Percentiles rank a stretch among this genome's conserved stretches.
These are phyloP conservation scores for Cryptocephalus primarius DNA, from an alignment of 2,888 invertebrate species.

Conservation along the genomic window DNA sequence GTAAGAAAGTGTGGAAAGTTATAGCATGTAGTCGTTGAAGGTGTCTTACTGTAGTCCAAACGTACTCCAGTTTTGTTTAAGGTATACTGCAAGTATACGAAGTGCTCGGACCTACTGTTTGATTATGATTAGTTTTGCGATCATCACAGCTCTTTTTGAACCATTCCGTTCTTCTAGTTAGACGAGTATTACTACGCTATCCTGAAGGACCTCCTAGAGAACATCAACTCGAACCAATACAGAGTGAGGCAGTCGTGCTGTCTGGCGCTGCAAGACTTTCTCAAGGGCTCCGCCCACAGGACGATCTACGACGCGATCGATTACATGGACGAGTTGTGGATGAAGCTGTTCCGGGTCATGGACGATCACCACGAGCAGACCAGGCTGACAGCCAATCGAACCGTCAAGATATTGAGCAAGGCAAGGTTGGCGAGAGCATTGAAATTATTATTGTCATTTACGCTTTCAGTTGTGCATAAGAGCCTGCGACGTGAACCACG, in stretches of 20 bases:
- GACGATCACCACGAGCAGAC: conserved; percentile 91
- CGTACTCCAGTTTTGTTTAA: too few relatives aligned
- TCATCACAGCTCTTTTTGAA: too few relatives aligned
- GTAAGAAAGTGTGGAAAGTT: background rate
- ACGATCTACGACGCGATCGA: conserved; percentile 34
- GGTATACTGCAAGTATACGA: too few relatives aligned
- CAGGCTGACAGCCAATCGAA: conserved; percentile 59
- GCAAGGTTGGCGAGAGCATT: conserved; percentile 34
- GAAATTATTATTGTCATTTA: background rate
- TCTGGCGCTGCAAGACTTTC: conserved; percentile 72
- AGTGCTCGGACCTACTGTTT: too few relatives aligned
- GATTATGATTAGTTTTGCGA: background rate
- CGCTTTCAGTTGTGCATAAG: conserved; percentile 54
- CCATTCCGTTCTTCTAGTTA: conserved; percentile 43
- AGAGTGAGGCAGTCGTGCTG: conserved; percentile 87
- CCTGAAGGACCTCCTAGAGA: conserved; percentile 64
- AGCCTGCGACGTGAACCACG: conserved; percentile 56
- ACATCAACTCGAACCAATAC: conserved; percentile 79
- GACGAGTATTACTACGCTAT: conserved; percentile 75
- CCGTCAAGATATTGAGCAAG: conserved; percentile 62
- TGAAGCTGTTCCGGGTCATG: conserved; percentile 77
- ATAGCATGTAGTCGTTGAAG: too few relatives aligned
- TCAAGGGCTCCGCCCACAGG: conserved; percentile 48
- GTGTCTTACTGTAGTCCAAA: too few relatives aligned
- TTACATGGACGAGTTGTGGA: conserved; percentile 58